Conservation (phyloP, 2,888 invertebrate species). For the Melolontha melolontha region DNA sequence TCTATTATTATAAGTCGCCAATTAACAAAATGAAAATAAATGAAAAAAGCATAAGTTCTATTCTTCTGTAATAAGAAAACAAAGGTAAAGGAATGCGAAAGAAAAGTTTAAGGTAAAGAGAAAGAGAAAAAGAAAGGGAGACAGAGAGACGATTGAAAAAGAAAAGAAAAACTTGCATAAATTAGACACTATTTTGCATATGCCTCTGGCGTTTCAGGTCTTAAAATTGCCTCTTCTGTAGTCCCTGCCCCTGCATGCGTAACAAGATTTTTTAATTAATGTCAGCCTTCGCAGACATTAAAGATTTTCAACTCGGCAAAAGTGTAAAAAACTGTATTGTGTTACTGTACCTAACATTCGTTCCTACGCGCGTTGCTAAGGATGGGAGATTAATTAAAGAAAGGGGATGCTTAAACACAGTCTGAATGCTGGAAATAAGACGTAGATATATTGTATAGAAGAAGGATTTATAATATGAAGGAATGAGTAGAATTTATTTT, state of each 20-base stretch:
- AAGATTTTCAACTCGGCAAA: conserved; percentile 59
- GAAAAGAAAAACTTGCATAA: conserved; percentile 54
- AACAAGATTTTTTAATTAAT: conserved; percentile 66
- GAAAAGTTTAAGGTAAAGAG: background rate
- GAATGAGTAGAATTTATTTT: conserved; percentile 63
- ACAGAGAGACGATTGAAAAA: background rate
- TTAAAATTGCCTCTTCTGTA: conserved; percentile 56
- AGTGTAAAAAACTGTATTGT: conserved; percentile 65
- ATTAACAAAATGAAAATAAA: conserved; percentile 9
- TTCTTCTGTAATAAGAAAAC: background rate
- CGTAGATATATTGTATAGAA: conserved; percentile 65
- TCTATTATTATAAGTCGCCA: background rate
- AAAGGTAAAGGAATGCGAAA: background rate
- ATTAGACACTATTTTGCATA: conserved; percentile 60
- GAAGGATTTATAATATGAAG: conserved; percentile 66
- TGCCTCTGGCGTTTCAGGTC: conserved; percentile 55
- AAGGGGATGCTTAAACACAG: conserved; percentile 66
- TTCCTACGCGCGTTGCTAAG: conserved; percentile 63
- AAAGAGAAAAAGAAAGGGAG: background rate
- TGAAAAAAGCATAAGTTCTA: background rate
- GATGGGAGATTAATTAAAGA: conserved; percentile 66
- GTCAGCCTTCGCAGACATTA: conserved; percentile 64
- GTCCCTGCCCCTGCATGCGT: conserved; percentile 57
- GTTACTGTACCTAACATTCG: conserved; percentile 64
- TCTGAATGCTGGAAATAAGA: conserved; percentile 64